Evolutionary conservation across 2,888 invertebrate species (phyloP).

Genomic region (Tetropium fuscum): DNA sequence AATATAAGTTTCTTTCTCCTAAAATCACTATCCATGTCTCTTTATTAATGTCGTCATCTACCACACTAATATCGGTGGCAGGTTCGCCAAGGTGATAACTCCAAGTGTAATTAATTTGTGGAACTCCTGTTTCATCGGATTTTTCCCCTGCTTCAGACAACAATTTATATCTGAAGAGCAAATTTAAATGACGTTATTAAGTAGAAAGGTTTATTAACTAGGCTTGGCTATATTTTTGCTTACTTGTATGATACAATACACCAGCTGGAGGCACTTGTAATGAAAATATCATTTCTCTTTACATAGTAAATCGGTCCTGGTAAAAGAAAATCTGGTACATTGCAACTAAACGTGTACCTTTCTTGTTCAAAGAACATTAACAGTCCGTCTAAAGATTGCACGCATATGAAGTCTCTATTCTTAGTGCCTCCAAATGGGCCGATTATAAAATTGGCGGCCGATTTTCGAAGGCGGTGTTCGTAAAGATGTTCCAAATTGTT

Average conservation of each 20-base stretch:
- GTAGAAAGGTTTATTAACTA: background rate
- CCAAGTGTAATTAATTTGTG: slow-evolving; percentile 82
- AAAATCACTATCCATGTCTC: slow-evolving; percentile 82
- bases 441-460: slow-evolving; percentile 81
- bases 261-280: slow-evolving; percentile 86
- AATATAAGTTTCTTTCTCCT: slow-evolving; percentile 87
- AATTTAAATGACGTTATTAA: background rate
- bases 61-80: slow-evolving; percentile 65
- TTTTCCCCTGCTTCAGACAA: slow-evolving; percentile 79
- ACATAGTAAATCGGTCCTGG: slow-evolving; percentile 90
- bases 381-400: slow-evolving; percentile 91
- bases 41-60: slow-evolving; percentile 67
- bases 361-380: slow-evolving; percentile 95
- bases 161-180: slow-evolving; percentile 76
- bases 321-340: slow-evolving; percentile 82
- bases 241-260: slow-evolving; percentile 88
- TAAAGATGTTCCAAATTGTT: slow-evolving; percentile 77
- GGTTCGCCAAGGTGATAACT: slow-evolving; percentile 80
- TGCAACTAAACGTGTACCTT: slow-evolving; percentile 84
- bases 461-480: slow-evolving; percentile 84
- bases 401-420: slow-evolving; percentile 89
- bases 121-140: slow-evolving; percentile 69
- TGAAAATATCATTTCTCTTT: slow-evolving; percentile 84
- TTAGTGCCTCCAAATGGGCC: slow-evolving; percentile 90
- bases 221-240: slow-evolving; percentile 29